These are phyloP conservation scores for Callorhinus ursinus DNA, from an alignment of 2,113 vertebrate genomes.

Conservation along the genomic window DNA sequence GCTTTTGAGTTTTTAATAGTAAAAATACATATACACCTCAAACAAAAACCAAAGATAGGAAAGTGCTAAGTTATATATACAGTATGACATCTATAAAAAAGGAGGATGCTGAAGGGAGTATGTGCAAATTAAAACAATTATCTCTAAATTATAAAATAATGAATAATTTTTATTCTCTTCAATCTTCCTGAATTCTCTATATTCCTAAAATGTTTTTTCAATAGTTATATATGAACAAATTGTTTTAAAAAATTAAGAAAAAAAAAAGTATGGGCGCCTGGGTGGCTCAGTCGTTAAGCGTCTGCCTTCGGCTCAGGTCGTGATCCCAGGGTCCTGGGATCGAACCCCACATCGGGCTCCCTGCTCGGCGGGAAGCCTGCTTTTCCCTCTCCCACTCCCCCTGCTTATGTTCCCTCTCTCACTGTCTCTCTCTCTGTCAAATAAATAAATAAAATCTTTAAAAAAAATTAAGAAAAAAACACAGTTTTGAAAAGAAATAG, in stretches of 20 bases:
- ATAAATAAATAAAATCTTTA: background rate
- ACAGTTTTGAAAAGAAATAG: background rate
- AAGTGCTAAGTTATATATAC: background rate
- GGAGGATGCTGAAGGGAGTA: background rate
- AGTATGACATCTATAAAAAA: background rate
- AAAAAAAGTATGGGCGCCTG: background rate
- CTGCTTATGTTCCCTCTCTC: too few relatives aligned
- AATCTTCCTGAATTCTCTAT: background rate
- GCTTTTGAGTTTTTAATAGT: background rate
- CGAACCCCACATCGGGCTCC: too few relatives aligned
- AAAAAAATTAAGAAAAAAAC: background rate
- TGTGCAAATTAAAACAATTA: background rate
- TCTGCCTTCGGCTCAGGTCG: too few relatives aligned
- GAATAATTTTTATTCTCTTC: background rate
- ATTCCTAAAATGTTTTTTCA: background rate
- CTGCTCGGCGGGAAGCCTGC: too few relatives aligned
- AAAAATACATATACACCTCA: background rate
- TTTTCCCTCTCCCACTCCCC: too few relatives aligned
- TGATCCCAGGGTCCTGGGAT: too few relatives aligned
- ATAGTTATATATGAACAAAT: background rate
- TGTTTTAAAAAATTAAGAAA: background rate
- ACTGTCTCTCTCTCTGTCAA: too few relatives aligned
- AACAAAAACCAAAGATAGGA: background rate
- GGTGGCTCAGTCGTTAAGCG: too few relatives aligned
- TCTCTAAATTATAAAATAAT: background rate